phyloP scores from a whole-genome alignment of 2,113 vertebrate species.

The Menidia beryllina region DNA sequence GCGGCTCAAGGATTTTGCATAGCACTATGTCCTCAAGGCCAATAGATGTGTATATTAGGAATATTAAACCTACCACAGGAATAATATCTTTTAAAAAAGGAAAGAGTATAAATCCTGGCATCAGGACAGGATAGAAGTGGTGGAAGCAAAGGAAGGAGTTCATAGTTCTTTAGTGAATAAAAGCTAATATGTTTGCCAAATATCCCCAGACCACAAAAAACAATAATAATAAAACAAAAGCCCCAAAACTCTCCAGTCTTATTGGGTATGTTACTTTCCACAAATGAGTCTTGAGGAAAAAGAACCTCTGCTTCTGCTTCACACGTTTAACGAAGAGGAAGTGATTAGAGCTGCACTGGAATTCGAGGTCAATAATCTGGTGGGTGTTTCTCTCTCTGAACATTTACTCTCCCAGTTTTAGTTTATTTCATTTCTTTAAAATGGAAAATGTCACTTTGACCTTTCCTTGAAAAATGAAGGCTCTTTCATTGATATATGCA shows the following conservation, averaged over 20 bases:
- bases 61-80: too few species aligned
- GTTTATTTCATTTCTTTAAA: conserved; percentile 10
- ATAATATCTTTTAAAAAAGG: too few species aligned
- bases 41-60: too few species aligned
- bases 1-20: too few species aligned
- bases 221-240: too few species aligned
- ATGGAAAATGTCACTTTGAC: conserved; percentile 27
- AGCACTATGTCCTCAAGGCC: too few species aligned
- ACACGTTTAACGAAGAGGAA: not conserved
- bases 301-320: not conserved
- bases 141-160: too few species aligned
- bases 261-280: not conserved
- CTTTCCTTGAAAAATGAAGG: conserved; percentile 29
- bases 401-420: conserved; percentile 23
- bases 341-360: not conserved
- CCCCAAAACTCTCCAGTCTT: not conserved
- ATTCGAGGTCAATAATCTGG: not conserved
- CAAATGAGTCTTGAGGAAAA: not conserved
- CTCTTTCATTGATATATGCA: conserved; percentile 35
- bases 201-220: too few species aligned
- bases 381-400: not conserved
- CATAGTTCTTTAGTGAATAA: too few species aligned
- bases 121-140: too few species aligned
- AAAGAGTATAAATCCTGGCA: too few species aligned
- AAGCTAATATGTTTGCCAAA: too few species aligned